Evolutionary conservation across 2,113 vertebrate species (phyloP).

Genomic region (Vidua chalybeata): DNA sequence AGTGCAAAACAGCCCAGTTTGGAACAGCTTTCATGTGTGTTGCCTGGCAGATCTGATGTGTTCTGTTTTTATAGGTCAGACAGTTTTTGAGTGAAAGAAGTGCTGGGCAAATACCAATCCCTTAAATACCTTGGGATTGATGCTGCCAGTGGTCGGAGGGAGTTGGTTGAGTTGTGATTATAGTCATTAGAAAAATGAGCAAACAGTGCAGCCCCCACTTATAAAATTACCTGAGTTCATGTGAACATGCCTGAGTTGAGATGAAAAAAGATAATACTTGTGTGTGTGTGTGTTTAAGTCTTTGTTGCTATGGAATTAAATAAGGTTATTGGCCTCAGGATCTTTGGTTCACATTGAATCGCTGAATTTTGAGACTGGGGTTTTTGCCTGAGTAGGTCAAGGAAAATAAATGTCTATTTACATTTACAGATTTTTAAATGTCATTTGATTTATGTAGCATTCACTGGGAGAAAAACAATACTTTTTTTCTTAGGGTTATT

Average conservation of each 20-base stretch:
- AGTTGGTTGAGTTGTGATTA: slow-evolving; percentile 75
- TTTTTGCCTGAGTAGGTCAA: neutral
- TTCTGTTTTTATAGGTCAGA: neutral
- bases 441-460: neutral
- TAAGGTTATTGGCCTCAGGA: neutral
- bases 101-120: slow-evolving; percentile 41
- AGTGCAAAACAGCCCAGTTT: too few relatives aligned
- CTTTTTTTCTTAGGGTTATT: neutral
- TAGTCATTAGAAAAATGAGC: slow-evolving; percentile 67
- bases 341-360: rapidly evolving
- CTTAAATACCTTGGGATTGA: slow-evolving; percentile 72
- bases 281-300: neutral
- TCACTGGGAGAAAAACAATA: neutral
- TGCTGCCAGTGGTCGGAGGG: slow-evolving; percentile 60
- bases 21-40: rapidly evolving
- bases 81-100: neutral
- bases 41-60: neutral
- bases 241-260: slow-evolving; percentile 32
- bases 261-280: neutral
- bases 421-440: neutral
- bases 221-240: slow-evolving; percentile 53
- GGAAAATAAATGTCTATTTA: neutral
- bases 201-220: slow-evolving; percentile 60
- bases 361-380: neutral
- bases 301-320: neutral